These are phyloP conservation scores for Meloe dianella DNA, from an alignment of 2,888 invertebrate species.

Conservation along the genomic window DNA sequence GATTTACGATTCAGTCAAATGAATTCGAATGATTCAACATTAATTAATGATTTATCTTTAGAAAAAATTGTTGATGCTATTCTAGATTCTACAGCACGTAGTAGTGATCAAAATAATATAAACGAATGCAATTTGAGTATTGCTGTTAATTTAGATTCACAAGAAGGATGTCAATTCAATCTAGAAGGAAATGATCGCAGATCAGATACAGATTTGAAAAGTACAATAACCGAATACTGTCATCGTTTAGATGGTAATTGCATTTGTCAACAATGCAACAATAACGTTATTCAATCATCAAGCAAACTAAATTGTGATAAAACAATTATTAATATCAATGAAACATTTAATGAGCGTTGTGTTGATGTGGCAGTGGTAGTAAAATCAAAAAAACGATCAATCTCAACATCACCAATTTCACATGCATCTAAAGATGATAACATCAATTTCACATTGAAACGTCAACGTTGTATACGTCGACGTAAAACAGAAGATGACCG, in stretches of 20 bases:
- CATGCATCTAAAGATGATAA: slow-evolving; percentile 42
- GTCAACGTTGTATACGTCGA: slow-evolving; percentile 66
- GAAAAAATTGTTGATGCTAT: slow-evolving; percentile 70
- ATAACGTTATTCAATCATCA: slow-evolving; percentile 25
- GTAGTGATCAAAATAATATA: slow-evolving; percentile 44
- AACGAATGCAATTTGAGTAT: slow-evolving; percentile 40
- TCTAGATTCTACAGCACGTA: slow-evolving; percentile 65
- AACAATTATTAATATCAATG: slow-evolving; percentile 55
- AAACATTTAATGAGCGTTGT: slow-evolving; percentile 55
- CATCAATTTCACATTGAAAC: slow-evolving; percentile 56
- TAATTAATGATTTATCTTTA: slow-evolving; percentile 64
- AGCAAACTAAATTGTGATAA: slow-evolving; percentile 42
- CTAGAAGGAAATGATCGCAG: slow-evolving; percentile 41
- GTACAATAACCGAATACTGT: slow-evolving; percentile 48
- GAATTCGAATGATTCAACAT: slow-evolving; percentile 60
- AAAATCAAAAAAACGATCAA: slow-evolving; percentile 41
- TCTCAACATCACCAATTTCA: slow-evolving; percentile 30
- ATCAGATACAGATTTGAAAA: slow-evolving; percentile 56
- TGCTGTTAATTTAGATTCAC: slow-evolving; percentile 23
- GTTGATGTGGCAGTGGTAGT: slow-evolving; percentile 45
- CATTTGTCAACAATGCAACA: slow-evolving; percentile 50
- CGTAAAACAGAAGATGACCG: slow-evolving; percentile 54
- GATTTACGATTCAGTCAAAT: slow-evolving; percentile 65
- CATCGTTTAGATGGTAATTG: slow-evolving; percentile 51
- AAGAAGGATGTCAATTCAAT: slow-evolving; percentile 48